A percentile compares a stretch with the other conserved stretches of the same genome.
phyloP scores from a whole-genome alignment of 2,113 vertebrate genomes.

The Dolichotis patagonum region DNA sequence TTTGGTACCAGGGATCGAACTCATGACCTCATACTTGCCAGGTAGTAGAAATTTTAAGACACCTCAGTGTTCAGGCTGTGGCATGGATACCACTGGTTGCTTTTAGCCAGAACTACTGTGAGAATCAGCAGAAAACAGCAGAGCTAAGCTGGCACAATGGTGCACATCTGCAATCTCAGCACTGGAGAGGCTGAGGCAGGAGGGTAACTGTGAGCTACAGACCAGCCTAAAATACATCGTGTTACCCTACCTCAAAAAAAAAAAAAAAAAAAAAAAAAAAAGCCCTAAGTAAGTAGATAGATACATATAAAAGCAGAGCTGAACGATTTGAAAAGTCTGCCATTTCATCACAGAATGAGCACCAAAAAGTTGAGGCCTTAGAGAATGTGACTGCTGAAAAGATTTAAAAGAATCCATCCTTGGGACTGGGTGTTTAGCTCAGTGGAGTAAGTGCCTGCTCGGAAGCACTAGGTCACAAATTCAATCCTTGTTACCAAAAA shows the following conservation, averaged over 20 bases:
- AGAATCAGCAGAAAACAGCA: not conserved
- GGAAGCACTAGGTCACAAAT: too few species aligned
- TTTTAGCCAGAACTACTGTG: not conserved
- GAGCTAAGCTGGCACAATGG: not conserved
- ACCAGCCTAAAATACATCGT: not conserved
- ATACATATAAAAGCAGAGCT: not conserved
- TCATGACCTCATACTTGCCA: too few species aligned
- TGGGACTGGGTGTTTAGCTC: too few species aligned
- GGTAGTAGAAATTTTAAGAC: not conserved
- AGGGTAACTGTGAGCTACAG: not conserved
- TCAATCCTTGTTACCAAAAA: too few species aligned
- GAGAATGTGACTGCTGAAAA: not conserved
- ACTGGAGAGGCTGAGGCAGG: not conserved
- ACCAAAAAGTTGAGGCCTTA: not conserved
- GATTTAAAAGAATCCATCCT: not conserved
- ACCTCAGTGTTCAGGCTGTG: not conserved
- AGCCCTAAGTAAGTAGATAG: not conserved
- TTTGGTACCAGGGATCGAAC: too few species aligned
- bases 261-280: not conserved
- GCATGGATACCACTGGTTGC: not conserved
- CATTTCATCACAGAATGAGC: not conserved
- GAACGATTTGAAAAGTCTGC: not conserved
- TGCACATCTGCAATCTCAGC: not conserved
- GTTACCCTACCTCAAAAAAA: not conserved
- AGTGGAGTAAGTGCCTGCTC: too few species aligned